Evolutionary conservation across 2,888 invertebrate genomes (phyloP).

Genomic region (Drosophila atroscutellata): DNA sequence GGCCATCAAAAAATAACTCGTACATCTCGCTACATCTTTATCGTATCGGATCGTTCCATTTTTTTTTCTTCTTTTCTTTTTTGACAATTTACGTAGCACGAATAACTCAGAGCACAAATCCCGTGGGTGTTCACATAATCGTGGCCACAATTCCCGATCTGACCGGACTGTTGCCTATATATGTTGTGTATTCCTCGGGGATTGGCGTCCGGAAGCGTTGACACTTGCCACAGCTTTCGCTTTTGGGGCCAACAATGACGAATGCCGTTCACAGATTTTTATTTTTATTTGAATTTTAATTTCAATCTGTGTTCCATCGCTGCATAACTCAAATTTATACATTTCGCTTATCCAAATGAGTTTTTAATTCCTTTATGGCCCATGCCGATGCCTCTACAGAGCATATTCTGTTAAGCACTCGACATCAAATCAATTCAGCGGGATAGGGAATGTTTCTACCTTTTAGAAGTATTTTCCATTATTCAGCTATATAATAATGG

Average conservation of each 20-base stretch:
- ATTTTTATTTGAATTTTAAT: constrained; percentile 16
- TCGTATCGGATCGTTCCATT: constrained; percentile 36
- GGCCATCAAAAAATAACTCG: constrained; percentile 60
- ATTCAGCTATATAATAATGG: neutral
- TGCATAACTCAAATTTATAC: constrained; percentile 32
- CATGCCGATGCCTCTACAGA: constrained; percentile 10
- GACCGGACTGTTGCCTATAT: constrained; percentile 4
- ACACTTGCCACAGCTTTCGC: constrained; percentile 38
- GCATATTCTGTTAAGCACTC: constrained; percentile 5
- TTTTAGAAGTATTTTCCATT: neutral
- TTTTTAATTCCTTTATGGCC: constrained; percentile 50
- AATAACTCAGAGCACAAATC: constrained; percentile 34
- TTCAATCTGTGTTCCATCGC: constrained; percentile 27
- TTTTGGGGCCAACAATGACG: constrained; percentile 56
- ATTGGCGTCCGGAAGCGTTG: constrained; percentile 59
- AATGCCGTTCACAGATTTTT: constrained; percentile 39
- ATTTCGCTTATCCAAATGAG: constrained; percentile 28
- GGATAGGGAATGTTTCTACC: neutral
- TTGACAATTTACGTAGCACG: constrained; percentile 46
- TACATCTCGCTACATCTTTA: constrained; percentile 33
- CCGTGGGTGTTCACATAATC: constrained; percentile 42
- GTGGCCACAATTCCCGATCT: constrained; percentile 22
- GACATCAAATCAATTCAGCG: constrained; percentile 2
- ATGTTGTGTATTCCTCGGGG: constrained; percentile 1
- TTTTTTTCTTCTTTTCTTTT: constrained; percentile 9